These are phyloP conservation scores for Melipona quadrifasciata DNA, from an alignment of 1,140 invertebrate genomes.

Conservation along the genomic window DNA sequence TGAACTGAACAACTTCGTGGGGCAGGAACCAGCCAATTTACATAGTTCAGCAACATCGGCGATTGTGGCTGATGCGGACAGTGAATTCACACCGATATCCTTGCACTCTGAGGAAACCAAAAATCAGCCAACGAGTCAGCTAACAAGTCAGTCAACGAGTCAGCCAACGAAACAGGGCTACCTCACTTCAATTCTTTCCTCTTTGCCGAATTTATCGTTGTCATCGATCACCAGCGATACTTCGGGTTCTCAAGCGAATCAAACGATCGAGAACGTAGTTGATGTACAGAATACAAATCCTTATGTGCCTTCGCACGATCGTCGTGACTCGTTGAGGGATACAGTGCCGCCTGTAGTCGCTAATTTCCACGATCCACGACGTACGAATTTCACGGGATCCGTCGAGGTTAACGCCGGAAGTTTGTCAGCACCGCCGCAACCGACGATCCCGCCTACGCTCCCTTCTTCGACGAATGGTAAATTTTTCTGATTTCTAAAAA, in stretches of 20 bases:
- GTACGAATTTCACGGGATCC: slow-evolving; percentile 39
- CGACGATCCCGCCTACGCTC: slow-evolving; percentile 33
- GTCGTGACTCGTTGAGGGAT: slow-evolving; percentile 25
- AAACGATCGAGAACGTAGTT: slow-evolving; percentile 21
- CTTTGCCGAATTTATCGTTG: slow-evolving; percentile 75
- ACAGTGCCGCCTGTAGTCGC: slow-evolving; percentile 38
- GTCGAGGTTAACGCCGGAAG: slow-evolving; percentile 19
- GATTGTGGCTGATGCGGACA: not conserved
- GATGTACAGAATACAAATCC: slow-evolving; percentile 37
- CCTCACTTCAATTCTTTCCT: slow-evolving; percentile 77
- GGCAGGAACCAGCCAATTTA: slow-evolving; percentile 55
- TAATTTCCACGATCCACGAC: slow-evolving; percentile 49
- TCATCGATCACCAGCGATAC: slow-evolving; percentile 68
- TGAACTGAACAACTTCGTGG: slow-evolving; percentile 70
- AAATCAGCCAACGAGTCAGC: slow-evolving; percentile 49
- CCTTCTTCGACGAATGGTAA: slow-evolving; percentile 58
- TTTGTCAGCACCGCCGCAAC: slow-evolving; percentile 16
- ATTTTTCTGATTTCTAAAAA: not conserved
- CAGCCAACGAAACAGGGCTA: slow-evolving; percentile 73
- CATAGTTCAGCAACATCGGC: not conserved
- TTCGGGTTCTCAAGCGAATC: slow-evolving; percentile 27
- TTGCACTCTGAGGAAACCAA: slow-evolving; percentile 38
- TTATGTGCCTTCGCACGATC: slow-evolving; percentile 40
- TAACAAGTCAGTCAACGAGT: slow-evolving; percentile 59
- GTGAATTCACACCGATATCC: slow-evolving; percentile 27